Conservation (phyloP, 2,888 invertebrate genomes). For the Electrophaes corylata region DNA sequence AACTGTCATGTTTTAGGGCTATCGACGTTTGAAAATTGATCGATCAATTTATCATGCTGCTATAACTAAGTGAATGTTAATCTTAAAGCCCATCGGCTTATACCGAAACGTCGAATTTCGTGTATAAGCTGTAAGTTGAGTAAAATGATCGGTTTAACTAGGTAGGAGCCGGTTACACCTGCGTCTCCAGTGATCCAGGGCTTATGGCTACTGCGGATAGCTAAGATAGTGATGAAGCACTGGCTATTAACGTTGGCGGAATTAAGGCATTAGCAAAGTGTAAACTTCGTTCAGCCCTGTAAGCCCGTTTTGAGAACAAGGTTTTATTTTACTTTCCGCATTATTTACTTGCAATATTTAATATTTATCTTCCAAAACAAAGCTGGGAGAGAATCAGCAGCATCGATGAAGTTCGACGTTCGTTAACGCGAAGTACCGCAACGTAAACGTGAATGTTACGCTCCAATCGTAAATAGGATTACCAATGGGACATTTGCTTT, state of each 20-base stretch:
- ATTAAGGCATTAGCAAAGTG: slow-evolving; percentile 53
- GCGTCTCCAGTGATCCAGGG: slow-evolving; percentile 63
- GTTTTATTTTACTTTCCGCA: slow-evolving; percentile 11
- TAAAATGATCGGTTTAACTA: slow-evolving; percentile 61
- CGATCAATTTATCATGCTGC: slow-evolving; percentile 24
- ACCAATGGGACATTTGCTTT: slow-evolving; percentile 47
- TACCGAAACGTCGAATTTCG: slow-evolving; percentile 43
- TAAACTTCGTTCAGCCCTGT: slow-evolving; percentile 37
- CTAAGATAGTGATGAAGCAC: slow-evolving; percentile 68
- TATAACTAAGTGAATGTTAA: slow-evolving; percentile 42
- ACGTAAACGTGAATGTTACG: slow-evolving; percentile 42
- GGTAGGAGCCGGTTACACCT: slow-evolving; percentile 57
- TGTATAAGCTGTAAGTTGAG: slow-evolving; percentile 50
- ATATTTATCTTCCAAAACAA: neutral
- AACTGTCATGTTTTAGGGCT: slow-evolving; percentile 24
- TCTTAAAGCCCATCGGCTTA: slow-evolving; percentile 43
- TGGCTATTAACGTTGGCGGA: slow-evolving; percentile 61
- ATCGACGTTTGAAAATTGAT: neutral
- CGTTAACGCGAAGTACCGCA: slow-evolving; percentile 46
- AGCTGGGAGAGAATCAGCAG: neutral
- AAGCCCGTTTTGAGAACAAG: slow-evolving; percentile 34
- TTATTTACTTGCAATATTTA: neutral
- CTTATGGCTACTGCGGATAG: slow-evolving; percentile 60
- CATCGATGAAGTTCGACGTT: slow-evolving; percentile 26
- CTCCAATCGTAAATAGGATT: slow-evolving; percentile 39